Evolutionary conservation across 30 jellyfish, hydroid and myxozoan genomes (phyloP).

Genomic region (Turritopsis dohrnii): DNA sequence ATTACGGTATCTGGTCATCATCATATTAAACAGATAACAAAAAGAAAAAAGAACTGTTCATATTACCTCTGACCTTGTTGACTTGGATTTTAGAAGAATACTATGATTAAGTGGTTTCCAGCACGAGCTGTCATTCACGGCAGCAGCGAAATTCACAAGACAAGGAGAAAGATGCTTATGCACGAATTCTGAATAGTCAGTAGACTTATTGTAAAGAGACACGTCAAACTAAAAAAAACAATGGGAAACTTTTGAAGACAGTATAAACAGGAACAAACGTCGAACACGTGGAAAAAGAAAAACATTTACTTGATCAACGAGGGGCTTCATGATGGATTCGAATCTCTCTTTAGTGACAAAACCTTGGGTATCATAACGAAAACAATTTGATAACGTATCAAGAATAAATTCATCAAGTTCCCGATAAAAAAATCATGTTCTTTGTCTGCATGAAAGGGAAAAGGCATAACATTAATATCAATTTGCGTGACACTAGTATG

Average conservation of each 20-base stretch:
- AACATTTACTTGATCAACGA: conserved; percentile 91
- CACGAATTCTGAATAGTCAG: conserved; percentile 31
- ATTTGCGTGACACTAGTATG: not conserved
- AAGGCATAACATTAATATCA: not conserved
- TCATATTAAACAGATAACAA: not conserved
- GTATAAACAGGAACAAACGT: no score
- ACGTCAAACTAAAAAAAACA: conserved; percentile 47
- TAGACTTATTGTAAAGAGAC: conserved; percentile 19
- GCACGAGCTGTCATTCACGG: conserved; percentile 58
- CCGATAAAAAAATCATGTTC: not conserved
- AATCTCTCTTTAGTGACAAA: conserved; percentile 71
- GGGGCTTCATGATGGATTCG: conserved; percentile 58
- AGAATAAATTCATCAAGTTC: conserved; percentile 34
- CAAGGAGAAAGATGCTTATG: conserved; percentile 58
- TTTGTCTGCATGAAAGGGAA: not conserved
- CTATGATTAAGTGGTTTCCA: conserved; percentile 81
- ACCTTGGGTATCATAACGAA: conserved; percentile 60
- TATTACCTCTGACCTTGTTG: conserved; percentile 42
- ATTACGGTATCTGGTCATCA: not conserved
- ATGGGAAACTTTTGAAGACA: not conserved
- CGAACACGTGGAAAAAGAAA: no score
- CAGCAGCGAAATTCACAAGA: conserved; percentile 62
- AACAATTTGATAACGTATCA: conserved; percentile 45
- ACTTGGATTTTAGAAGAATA: conserved; percentile 55
- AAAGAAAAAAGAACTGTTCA: not conserved